Evolutionary conservation across 2,888 invertebrate genomes (phyloP), one percentile per base, ranked within the genome.

Genomic region (Erebia palarica): DNA sequence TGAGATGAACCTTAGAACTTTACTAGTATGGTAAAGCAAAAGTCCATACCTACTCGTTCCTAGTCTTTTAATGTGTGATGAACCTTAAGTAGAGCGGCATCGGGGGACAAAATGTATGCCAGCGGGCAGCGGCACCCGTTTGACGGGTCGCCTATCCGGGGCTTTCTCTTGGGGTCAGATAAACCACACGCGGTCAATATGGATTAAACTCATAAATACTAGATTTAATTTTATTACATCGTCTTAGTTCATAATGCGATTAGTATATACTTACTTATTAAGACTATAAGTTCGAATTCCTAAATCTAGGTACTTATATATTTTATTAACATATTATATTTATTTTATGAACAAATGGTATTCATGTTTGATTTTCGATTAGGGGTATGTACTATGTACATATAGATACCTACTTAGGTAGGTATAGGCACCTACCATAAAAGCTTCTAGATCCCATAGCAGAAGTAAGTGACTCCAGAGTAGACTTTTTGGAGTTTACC

Each of bases 41-140:
- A 55, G 18, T 21, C 5, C 21, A 13, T n/a, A 14, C 21, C 5
- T n/a, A 14, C 16, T 57, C 21, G 11, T 47, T 13, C 21, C 61
- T 13, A 13, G 21, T 49, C 21, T 21, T 11, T 13, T 13, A 36
- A 27, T 18, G 63, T 55, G 63, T 63, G 53, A 42, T 53, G 14
- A 42, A 51, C 21, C 18, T n/a, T 66, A 71, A 69, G 69, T 74
- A 65, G 74, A 70, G 69, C 69, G 59, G 60, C 57, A 64, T 66
- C 69, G 75, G 77, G 78, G 76, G 77, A 80, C 65, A 80, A 78
- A 81, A 85, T 85, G 84, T 88, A 78, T 86, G 88, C 82, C 85
- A 83, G 77, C 79, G 79, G 88, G 82, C 85, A 83, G 77, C 79
- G 79, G 79, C 79, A 89, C 89, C 82, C 84, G 91, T 89, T 78